These are phyloP conservation scores for Stenodera caucasica DNA, from an alignment of 2,888 invertebrate genomes.

Conservation along the genomic window DNA sequence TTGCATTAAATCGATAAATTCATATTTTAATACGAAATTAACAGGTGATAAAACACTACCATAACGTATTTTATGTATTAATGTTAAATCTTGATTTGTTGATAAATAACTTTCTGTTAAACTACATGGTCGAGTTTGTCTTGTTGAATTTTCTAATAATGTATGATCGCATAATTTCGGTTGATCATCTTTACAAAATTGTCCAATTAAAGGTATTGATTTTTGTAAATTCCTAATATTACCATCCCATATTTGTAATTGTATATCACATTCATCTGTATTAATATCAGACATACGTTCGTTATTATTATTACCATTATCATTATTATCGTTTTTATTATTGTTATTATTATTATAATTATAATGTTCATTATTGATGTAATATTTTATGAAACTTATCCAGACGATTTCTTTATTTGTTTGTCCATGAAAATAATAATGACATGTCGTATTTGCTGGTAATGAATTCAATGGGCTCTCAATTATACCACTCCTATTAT, in stretches of 20 bases:
- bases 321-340: slow-evolving; percentile 55
- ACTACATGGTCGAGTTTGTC: slow-evolving; percentile 78
- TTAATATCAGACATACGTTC: slow-evolving; percentile 64
- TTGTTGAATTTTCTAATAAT: slow-evolving; percentile 70
- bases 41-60: slow-evolving; percentile 82
- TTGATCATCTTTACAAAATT: slow-evolving; percentile 73
- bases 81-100: slow-evolving; percentile 56
- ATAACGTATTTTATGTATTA: slow-evolving; percentile 64
- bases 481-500: slow-evolving; percentile 67
- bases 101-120: slow-evolving; percentile 78
- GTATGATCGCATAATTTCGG: slow-evolving; percentile 84
- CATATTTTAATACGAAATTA: slow-evolving; percentile 73
- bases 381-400: slow-evolving; percentile 85
- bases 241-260: slow-evolving; percentile 76
- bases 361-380: slow-evolving; percentile 65
- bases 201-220: too few species aligned
- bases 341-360: too few species aligned
- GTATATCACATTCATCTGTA: slow-evolving; percentile 65
- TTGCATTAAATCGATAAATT: slow-evolving; percentile 79
- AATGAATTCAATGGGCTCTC: slow-evolving; percentile 82
- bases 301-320: not conserved
- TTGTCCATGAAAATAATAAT: slow-evolving; percentile 80
- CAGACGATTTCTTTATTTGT: slow-evolving; percentile 80
- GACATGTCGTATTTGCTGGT: slow-evolving; percentile 84
- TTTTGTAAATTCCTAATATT: too few species aligned